phyloP scores from a whole-genome alignment of 2,113 vertebrate genomes.

The Hyperoodon ampullatus region DNA sequence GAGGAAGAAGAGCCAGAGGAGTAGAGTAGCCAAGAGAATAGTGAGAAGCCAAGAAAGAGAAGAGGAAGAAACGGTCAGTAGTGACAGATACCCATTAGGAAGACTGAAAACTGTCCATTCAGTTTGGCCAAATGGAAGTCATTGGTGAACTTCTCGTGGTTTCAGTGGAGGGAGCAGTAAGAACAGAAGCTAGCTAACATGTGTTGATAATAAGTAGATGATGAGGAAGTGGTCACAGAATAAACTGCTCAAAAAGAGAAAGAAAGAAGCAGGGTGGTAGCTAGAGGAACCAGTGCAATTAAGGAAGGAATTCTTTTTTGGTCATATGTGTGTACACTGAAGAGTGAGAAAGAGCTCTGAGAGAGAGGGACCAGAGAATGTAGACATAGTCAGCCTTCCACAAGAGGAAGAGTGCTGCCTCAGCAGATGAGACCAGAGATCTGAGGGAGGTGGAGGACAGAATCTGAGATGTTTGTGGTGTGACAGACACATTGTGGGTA shows the following conservation, averaged over 20 bases:
- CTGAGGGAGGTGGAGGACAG: background rate
- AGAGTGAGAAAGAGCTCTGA: too few species aligned
- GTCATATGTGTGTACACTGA: background rate
- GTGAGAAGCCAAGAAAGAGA: background rate
- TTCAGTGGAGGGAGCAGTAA: background rate
- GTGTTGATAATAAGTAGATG: background rate
- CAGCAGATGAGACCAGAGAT: background rate
- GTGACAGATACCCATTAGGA: background rate
- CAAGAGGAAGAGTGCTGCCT: background rate
- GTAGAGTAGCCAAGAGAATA: background rate
- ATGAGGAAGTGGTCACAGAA: background rate
- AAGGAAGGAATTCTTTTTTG: background rate
- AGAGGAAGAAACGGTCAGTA: background rate
- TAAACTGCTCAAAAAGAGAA: background rate
- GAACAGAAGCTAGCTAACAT: background rate
- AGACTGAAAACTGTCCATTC: background rate
- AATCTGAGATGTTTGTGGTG: background rate
- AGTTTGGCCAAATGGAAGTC: background rate
- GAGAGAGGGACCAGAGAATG: background rate
- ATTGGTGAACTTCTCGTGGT: background rate
- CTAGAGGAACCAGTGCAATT: background rate
- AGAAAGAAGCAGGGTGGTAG: accelerated
- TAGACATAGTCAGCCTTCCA: background rate
- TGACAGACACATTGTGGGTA: background rate
- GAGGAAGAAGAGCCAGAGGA: background rate